Percentiles rank a stretch among this genome's conserved stretches.
phyloP scores from a whole-genome alignment of 2,797 vertebrate species.

The Graptemys geographica region DNA sequence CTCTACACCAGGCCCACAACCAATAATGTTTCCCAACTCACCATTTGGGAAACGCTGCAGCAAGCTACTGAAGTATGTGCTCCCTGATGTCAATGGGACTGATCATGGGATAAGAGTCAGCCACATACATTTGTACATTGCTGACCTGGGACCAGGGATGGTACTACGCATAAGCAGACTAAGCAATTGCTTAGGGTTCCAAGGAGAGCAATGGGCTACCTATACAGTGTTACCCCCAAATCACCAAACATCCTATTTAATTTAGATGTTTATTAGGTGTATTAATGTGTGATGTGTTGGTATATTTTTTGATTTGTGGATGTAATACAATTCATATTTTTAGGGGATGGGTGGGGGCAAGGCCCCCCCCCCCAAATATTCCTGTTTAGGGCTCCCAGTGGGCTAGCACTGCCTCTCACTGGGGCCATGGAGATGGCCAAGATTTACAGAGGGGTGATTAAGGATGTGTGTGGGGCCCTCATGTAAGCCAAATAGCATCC shows the following conservation, averaged over 20 bases:
- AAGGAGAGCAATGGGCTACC: background rate
- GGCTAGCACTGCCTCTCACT: background rate
- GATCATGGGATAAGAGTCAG: conserved; percentile 25
- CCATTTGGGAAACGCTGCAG: background rate
- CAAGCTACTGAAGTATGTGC: background rate
- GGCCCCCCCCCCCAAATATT: background rate
- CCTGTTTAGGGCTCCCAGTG: background rate
- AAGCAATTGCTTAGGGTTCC: background rate
- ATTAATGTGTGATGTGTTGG: background rate
- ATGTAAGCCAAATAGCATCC: conserved; percentile 36
- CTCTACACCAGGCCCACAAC: background rate
- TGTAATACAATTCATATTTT: background rate
- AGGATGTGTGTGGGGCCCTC: conserved; percentile 13
- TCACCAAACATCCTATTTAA: background rate
- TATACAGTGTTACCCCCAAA: background rate
- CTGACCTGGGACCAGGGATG: background rate
- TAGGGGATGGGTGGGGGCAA: background rate
- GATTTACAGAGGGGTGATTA: background rate
- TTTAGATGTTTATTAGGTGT: background rate
- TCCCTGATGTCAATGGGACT: background rate
- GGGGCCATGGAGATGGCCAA: background rate
- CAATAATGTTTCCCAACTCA: background rate
- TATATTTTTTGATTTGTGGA: background rate
- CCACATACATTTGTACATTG: conserved; percentile 4
- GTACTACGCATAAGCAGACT: background rate